Evolutionary conservation across 2,888 invertebrate genomes (phyloP), one percentile per base, ranked within the genome.

Genomic region (Dinocampus coccinellae): DNA sequence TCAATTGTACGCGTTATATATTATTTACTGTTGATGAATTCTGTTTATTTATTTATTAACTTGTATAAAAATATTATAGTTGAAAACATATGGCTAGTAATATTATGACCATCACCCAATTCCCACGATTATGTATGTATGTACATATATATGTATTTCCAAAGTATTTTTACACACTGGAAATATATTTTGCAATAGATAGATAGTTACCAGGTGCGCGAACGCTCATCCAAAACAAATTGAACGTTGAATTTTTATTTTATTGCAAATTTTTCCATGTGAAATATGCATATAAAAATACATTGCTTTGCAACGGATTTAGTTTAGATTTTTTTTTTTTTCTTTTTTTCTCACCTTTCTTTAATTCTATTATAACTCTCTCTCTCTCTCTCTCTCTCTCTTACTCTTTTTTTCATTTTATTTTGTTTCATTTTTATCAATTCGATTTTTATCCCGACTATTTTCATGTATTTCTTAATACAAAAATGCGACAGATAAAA

Each of bases 91-190:
- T 29, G 58, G n/a, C 10, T 10, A 16, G 26, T 34, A 13, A 58
- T 34, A 58, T n/a, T 16, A n/a, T 29, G 33, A 33, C 29, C 58
- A 20, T 58, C 58, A 58, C 58, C 58, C 33, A 34, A 58, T 58
- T 58, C 58, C 34, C 58, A 58, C 58, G 58, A 6, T n/a, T n/a
- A n/a, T n/a, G n/a, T n/a, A n/a, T n/a, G n/a, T n/a, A n/a, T n/a
- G n/a, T n/a, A 39, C n/a, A 39, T 39, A 39, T 39, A 39, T 16
- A 36, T 36, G 10, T 36, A 36, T 36, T 9, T 36, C 10, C 36
- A 36, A 36, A 9, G 4, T 9, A 1, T 16, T 6, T 16, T 2
- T 47, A n/a, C 7, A 29, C 7, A 4, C 7, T 29, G 39, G 13
- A 39, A 39, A 47, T 47, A n/a, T 16, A 47, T 2, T n/a, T 7